phyloP scores from a whole-genome alignment of 2,888 invertebrate genomes.

The Spilarctia lutea region DNA sequence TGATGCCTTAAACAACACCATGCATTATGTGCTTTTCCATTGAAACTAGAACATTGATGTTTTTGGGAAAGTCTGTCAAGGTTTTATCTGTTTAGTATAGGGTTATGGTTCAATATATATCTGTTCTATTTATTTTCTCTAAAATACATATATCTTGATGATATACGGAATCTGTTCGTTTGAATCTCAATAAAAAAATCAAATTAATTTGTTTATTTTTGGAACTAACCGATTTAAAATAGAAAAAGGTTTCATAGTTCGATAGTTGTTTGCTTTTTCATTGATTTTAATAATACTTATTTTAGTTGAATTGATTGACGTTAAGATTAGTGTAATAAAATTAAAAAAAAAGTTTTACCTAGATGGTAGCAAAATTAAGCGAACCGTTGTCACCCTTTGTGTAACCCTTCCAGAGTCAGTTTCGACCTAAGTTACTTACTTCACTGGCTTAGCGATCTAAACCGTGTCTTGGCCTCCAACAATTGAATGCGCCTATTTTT shows the following conservation, averaged over 20 bases:
- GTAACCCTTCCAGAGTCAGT: too few relatives aligned
- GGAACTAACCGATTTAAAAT: neutral
- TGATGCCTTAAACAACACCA: neutral
- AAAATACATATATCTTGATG: neutral
- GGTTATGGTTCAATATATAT: constrained; percentile 4
- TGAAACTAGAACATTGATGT: neutral
- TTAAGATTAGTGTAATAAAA: too few relatives aligned
- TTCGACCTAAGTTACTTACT: too few relatives aligned
- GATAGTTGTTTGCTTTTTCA: neutral
- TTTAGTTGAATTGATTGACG: too few relatives aligned
- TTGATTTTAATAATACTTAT: neutral
- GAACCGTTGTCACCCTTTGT: too few relatives aligned
- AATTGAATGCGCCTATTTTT: too few relatives aligned
- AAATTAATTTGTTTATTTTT: neutral
- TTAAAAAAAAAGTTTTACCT: too few relatives aligned
- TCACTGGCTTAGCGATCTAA: too few relatives aligned
- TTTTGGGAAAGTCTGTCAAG: constrained; percentile 17
- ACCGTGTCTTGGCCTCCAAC: too few relatives aligned
- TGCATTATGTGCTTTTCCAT: constrained; percentile 42
- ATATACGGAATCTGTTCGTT: constrained; percentile 5
- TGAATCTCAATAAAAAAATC: constrained; percentile 7
- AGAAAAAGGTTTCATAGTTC: neutral
- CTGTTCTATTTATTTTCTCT: neutral
- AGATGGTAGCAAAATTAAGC: too few relatives aligned
- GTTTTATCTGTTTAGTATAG: constrained; percentile 9